A percentile compares a stretch with the other conserved stretches of the same genome.
phyloP scores from a whole-genome alignment of 2,113 vertebrate species.

The Dipodomys spectabilis region DNA sequence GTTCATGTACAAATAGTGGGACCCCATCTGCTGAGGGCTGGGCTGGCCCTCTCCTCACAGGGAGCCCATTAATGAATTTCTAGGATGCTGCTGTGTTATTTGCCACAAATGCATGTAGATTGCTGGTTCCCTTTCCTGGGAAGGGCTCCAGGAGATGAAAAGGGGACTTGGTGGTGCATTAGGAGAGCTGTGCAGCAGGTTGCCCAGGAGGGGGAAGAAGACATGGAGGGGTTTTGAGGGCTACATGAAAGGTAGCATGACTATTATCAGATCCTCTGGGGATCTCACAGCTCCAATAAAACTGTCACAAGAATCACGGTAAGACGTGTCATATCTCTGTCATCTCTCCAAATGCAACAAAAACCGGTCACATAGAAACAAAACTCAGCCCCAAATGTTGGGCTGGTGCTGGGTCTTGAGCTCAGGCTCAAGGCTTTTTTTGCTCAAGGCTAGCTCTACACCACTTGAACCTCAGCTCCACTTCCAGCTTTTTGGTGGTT shows the following conservation, averaged over 20 bases:
- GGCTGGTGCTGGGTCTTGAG: too few relatives aligned
- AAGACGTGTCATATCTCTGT: too few relatives aligned
- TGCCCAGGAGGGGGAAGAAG: not conserved
- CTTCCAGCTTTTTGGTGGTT: too few relatives aligned
- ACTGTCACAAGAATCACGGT: not conserved
- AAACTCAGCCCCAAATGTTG: not conserved
- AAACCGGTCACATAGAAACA: not conserved
- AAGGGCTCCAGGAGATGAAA: not conserved
- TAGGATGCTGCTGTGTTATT: not conserved
- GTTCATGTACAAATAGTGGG: not conserved
- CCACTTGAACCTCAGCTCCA: too few relatives aligned
- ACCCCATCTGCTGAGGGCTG: not conserved
- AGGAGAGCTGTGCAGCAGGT: not conserved
- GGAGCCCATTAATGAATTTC: not conserved
- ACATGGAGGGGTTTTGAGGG: rapidly evolving
- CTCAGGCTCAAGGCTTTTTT: too few relatives aligned
- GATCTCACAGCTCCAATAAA: constrained; percentile 26
- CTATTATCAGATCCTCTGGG: too few relatives aligned
- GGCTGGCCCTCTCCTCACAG: not conserved
- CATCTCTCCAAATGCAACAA: not conserved
- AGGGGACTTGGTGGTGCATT: too few relatives aligned
- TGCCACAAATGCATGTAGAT: not conserved
- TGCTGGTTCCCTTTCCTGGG: too few relatives aligned
- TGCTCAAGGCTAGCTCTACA: too few relatives aligned
- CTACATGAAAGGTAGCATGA: not conserved